Evolutionary conservation across 2,797 vertebrate genomes (phyloP).

Genomic region (Salarias fasciatus): DNA sequence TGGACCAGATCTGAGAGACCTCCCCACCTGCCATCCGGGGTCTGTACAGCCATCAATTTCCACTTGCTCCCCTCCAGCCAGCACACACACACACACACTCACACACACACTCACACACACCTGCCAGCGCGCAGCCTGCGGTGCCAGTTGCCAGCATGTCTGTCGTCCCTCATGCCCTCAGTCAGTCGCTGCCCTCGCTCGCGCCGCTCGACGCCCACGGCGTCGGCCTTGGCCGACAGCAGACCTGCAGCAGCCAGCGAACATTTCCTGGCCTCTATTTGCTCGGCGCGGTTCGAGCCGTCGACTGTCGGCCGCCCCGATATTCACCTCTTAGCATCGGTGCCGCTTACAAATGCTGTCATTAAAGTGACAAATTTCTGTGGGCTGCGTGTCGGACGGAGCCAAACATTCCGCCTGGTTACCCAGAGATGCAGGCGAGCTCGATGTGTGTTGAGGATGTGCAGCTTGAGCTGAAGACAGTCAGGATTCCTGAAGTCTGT

Average conservation of each 20-base stretch:
- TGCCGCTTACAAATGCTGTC: slow-evolving; percentile 36
- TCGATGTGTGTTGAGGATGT: not conserved
- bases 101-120: slow-evolving; percentile 14
- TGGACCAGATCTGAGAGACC: slow-evolving; percentile 44
- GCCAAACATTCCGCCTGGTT: slow-evolving; percentile 20
- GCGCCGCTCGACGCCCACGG: slow-evolving; percentile 38
- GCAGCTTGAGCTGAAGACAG: not conserved
- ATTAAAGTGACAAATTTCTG: slow-evolving; percentile 37
- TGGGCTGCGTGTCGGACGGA: slow-evolving; percentile 1
- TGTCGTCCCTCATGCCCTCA: slow-evolving; percentile 54
- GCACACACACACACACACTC: slow-evolving; percentile 10
- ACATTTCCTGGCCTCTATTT: slow-evolving; percentile 54
- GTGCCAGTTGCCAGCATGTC: slow-evolving; percentile 61
- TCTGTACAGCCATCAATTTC: slow-evolving; percentile 57
- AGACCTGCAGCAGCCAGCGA: slow-evolving; percentile 53
- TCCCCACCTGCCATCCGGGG: slow-evolving; percentile 40
- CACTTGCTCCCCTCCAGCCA: slow-evolving; percentile 33
- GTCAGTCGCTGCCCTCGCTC: slow-evolving; percentile 51
- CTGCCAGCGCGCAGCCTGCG: slow-evolving; percentile 40
- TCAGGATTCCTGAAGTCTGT: not conserved
- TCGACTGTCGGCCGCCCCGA: slow-evolving; percentile 11
- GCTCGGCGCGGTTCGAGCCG: slow-evolving; percentile 40
- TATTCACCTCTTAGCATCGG: slow-evolving; percentile 27
- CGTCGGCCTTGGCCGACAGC: slow-evolving; percentile 61
- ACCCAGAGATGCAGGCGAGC: not conserved